Evolutionary conservation across 2,113 vertebrate species (phyloP).

Genomic region (Lepisosteus osseus): DNA sequence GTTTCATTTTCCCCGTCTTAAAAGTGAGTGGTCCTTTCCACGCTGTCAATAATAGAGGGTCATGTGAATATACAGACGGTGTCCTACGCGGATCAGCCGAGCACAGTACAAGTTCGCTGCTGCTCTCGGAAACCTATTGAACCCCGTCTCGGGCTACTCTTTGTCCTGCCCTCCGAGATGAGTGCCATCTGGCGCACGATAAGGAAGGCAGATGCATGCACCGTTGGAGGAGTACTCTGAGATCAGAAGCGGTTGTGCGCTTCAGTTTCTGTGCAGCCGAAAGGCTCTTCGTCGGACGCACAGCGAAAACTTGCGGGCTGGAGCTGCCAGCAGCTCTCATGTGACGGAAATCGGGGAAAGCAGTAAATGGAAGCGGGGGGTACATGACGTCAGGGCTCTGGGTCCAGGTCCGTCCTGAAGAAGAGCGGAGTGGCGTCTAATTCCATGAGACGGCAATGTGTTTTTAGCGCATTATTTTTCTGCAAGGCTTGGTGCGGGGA

Average conservation of each 20-base stretch:
- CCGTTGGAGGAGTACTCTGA: too few relatives aligned
- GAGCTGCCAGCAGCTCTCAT: not conserved
- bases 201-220: slow-evolving; percentile 36
- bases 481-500: not conserved
- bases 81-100: too few relatives aligned
- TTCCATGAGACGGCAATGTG: not conserved
- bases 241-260: too few relatives aligned
- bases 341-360: not conserved
- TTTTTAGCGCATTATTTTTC: not conserved
- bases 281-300: too few relatives aligned
- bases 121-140: too few relatives aligned
- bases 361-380: not conserved
- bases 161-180: too few relatives aligned
- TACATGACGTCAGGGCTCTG: not conserved
- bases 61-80: too few relatives aligned
- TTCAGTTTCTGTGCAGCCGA: too few relatives aligned
- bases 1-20: too few relatives aligned
- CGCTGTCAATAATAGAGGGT: too few relatives aligned
- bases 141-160: slow-evolving; percentile 6
- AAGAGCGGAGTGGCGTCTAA: not conserved
- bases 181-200: slow-evolving; percentile 14
- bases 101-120: too few relatives aligned
- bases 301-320: not conserved
- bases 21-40: too few relatives aligned
- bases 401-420: not conserved